A percentile compares a stretch with the other conserved stretches of the same genome.
Evolutionary conservation across 2,888 invertebrate genomes (phyloP).

Genomic region (Caenorhabditis afra): DNA sequence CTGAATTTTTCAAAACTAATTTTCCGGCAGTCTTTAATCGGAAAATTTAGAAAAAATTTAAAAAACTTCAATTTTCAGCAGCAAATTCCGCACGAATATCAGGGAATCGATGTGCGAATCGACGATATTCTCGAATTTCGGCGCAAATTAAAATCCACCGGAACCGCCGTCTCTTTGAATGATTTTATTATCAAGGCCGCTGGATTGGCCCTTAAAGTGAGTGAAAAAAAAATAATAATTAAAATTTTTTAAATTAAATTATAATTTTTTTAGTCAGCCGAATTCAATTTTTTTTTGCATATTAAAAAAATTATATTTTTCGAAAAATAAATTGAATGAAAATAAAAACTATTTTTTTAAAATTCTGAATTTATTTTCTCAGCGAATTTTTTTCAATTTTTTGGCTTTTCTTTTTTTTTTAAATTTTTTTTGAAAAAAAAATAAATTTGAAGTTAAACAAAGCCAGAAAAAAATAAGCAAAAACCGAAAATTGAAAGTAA

Average conservation of each 20-base stretch:
- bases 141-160: slow-evolving; percentile 81
- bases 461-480: too few species aligned
- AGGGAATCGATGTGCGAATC: slow-evolving; percentile 83
- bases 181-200: slow-evolving; percentile 86
- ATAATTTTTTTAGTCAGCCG: not conserved
- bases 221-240: slow-evolving; percentile 55
- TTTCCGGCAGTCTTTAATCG: too few species aligned
- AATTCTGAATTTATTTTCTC: too few species aligned
- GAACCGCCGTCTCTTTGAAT: slow-evolving; percentile 84
- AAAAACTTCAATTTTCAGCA: slow-evolving; percentile 81
- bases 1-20: too few species aligned
- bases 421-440: too few species aligned
- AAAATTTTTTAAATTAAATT: not conserved
- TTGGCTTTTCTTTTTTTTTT: too few species aligned
- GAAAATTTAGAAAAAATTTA: not conserved
- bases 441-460: too few species aligned
- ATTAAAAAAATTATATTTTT: not conserved
- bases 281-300: not conserved
- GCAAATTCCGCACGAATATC: slow-evolving; percentile 85
- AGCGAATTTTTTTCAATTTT: too few species aligned
- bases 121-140: slow-evolving; percentile 83
- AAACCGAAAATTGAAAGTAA: too few species aligned
- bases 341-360: too few species aligned
- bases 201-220: slow-evolving; percentile 84
- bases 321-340: too few species aligned